These are phyloP conservation scores for Stercorarius parasiticus DNA, from an alignment of 2,113 vertebrate species.

Conservation along the genomic window DNA sequence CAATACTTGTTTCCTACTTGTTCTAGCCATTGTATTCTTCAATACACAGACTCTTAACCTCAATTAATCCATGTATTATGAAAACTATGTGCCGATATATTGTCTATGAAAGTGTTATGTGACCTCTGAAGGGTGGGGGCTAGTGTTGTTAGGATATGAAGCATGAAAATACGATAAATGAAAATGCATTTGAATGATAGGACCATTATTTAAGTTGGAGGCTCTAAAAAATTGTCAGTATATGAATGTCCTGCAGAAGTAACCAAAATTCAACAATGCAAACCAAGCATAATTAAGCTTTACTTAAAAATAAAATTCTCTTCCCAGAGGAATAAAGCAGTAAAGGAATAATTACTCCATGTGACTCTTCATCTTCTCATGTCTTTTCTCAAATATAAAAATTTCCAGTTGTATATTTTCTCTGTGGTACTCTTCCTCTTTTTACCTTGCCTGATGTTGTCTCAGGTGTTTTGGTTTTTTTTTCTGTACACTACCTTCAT, in stretches of 20 bases:
- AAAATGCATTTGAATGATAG: neutral
- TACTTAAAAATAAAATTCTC: neutral
- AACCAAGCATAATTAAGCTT: neutral
- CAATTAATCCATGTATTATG: neutral
- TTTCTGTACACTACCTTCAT: neutral
- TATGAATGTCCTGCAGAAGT: neutral
- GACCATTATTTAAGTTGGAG: neutral
- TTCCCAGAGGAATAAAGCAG: neutral
- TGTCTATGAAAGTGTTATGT: neutral
- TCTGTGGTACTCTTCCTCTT: neutral
- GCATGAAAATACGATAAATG: neutral
- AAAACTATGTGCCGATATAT: neutral
- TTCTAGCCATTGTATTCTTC: neutral
- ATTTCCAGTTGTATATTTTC: neutral
- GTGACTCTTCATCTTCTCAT: neutral
- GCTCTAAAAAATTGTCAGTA: neutral
- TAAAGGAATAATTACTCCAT: neutral
- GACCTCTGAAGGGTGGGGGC: neutral
- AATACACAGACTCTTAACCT: neutral
- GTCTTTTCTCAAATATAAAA: neutral
- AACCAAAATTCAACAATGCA: neutral
- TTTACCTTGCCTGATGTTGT: neutral
- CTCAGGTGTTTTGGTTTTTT: neutral
- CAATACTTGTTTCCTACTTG: neutral
- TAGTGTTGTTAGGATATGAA: neutral